A percentile compares a stretch with the other conserved stretches of the same genome.
Evolutionary conservation across 1,140 invertebrate species (phyloP).

Genomic region (Zaprionus capensis): DNA sequence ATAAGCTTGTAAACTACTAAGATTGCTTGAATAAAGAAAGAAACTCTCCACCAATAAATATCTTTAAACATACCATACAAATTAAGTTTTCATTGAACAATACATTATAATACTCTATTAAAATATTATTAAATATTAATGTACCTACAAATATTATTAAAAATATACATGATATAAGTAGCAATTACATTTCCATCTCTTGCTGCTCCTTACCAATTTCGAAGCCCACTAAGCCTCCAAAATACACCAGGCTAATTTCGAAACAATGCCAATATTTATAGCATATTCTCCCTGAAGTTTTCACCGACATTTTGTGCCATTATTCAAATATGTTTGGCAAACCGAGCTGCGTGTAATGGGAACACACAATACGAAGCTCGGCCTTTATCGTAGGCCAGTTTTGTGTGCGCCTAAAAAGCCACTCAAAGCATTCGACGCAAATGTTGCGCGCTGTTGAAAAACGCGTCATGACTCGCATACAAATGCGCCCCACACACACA

Average conservation of each 20-base stretch:
- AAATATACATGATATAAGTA: too few species aligned
- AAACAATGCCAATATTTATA: slow-evolving; percentile 14
- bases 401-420: slow-evolving; percentile 25
- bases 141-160: too few species aligned
- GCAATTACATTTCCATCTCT: too few species aligned
- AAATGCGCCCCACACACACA: slow-evolving; percentile 47
- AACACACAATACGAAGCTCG: slow-evolving; percentile 12
- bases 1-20: too few species aligned
- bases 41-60: too few species aligned
- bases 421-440: slow-evolving; percentile 34
- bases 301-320: slow-evolving; percentile 15
- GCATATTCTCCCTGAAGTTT: slow-evolving; percentile 6
- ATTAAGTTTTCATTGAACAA: too few species aligned
- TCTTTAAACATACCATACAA: too few species aligned
- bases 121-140: too few species aligned
- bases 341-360: slow-evolving; percentile 12
- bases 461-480: slow-evolving; percentile 63
- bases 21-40: too few species aligned
- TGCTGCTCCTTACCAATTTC: neutral
- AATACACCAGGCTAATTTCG: neutral
- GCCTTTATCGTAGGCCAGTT: slow-evolving; percentile 31
- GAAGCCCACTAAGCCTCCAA: neutral
- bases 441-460: slow-evolving; percentile 54
- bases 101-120: too few species aligned
- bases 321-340: slow-evolving; percentile 16